Evolutionary conservation across 23 tunicate species (phyloP), one percentile per base, ranked within the genome.

Genomic region (Diplosoma virens): DNA sequence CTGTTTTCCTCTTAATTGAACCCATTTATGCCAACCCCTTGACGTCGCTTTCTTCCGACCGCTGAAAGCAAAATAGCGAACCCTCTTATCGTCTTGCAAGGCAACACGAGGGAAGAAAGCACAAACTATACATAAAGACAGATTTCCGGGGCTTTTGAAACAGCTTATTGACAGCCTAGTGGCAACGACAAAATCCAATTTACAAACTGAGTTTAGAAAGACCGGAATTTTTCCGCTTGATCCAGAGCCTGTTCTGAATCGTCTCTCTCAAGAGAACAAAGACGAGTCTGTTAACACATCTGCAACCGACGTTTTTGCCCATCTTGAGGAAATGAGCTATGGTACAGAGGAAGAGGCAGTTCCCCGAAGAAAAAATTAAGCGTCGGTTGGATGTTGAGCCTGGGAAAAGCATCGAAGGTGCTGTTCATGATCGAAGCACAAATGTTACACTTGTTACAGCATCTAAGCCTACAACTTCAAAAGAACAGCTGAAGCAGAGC

Each of bases 381-480:
- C 52, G 52, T 45, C 52, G 52, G 52, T 45, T 45, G 52, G 52
- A 45, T 45, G 52, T 45, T 45, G 52, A 45, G 52, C 52, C 52
- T 9, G 52, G 52, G 52, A 45, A 45, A 45, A 45, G 52, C 52
- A 16, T 45, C 16, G 14, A 16, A 9, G 52, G 52, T 34, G 9
- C 17, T 29, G 21, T 9, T 61, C 14, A 29, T 5, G 30, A 61
- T 22, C 34, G 9, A 22, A 61, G 30, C 69, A 5, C 30, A 22
- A 35, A 26, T 35, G 21, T 41, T 11, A 11, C 52, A 9, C 14
- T 45, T 45, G 52, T n/a, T 7, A 7, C 50, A 14, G 14, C 34
- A 4, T 29, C 28, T 34, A 29, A 7, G 50, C 50, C 14, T 9
- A 41, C 14, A 41, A 14, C 11, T 17, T 17, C 25, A 9, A 25